phyloP scores from a whole-genome alignment of 2,888 invertebrate genomes.

The Dynastes grantii region DNA sequence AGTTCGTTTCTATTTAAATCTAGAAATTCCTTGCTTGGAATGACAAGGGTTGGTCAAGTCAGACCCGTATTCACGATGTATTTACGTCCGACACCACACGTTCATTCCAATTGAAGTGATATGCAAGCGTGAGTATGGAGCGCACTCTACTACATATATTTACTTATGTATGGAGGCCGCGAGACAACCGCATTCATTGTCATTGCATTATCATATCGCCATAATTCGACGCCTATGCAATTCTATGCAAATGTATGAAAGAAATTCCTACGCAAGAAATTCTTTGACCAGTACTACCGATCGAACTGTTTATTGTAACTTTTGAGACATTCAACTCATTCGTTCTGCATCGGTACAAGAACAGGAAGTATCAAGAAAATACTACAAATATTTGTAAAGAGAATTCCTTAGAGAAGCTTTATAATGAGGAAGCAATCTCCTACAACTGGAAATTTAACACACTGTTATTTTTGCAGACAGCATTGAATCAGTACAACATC shows the following conservation, averaged over 20 bases:
- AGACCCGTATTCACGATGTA: slow-evolving; percentile 22
- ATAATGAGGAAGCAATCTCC: not conserved
- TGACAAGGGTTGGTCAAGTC: slow-evolving; percentile 26
- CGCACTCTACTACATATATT: not conserved
- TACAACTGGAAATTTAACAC: too few relatives aligned
- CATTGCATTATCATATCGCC: slow-evolving; percentile 32
- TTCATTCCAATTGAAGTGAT: slow-evolving; percentile 9
- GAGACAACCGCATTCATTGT: slow-evolving; percentile 30
- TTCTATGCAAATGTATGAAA: slow-evolving; percentile 11
- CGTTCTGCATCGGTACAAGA: not conserved
- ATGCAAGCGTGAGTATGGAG: not conserved
- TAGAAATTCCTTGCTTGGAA: slow-evolving; percentile 30
- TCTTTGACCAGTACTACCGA: not conserved
- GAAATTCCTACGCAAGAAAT: slow-evolving; percentile 27
- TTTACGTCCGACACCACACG: slow-evolving; percentile 7
- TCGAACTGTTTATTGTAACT: not conserved
- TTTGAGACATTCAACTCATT: not conserved
- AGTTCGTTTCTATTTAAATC: slow-evolving; percentile 27
- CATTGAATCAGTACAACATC: too few relatives aligned
- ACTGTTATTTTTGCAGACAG: too few relatives aligned
- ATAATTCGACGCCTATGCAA: slow-evolving; percentile 35
- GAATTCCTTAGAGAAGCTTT: not conserved
- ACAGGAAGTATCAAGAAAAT: slow-evolving; percentile 9
- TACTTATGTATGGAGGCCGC: slow-evolving; percentile 27
- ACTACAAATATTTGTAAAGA: too few relatives aligned